Evolutionary conservation across 2,888 invertebrate species (phyloP).

Genomic region (Aleiodes alternator): DNA sequence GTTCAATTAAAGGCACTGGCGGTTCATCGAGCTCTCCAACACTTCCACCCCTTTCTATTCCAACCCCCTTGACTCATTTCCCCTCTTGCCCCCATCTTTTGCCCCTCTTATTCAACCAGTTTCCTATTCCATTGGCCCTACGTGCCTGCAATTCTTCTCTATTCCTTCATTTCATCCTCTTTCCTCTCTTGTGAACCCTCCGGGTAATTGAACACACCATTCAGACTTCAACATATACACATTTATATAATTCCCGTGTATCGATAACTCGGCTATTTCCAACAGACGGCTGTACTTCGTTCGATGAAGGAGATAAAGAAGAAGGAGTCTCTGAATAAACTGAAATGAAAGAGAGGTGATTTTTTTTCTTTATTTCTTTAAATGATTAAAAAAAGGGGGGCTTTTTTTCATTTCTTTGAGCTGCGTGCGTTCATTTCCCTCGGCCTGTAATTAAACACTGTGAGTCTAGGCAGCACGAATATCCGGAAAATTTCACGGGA

Average conservation of each 20-base stretch:
- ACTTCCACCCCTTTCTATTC: not conserved
- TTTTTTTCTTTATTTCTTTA: not conserved
- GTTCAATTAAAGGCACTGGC: slow-evolving; percentile 15
- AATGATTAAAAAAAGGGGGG: too few species aligned
- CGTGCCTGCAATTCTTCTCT: slow-evolving; percentile 26
- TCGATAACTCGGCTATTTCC: slow-evolving; percentile 6
- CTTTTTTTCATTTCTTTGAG: slow-evolving; percentile 10
- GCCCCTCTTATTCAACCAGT: slow-evolving; percentile 16
- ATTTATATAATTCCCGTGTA: not conserved
- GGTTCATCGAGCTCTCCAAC: slow-evolving; percentile 19
- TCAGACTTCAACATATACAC: slow-evolving; percentile 6
- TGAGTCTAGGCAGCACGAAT: slow-evolving; percentile 12
- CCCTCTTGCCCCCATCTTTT: not conserved
- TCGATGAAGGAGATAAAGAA: not conserved
- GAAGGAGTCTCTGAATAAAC: not conserved
- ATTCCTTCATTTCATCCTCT: slow-evolving; percentile 9
- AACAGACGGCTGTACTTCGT: not conserved
- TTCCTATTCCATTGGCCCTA: slow-evolving; percentile 11
- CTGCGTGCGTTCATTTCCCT: not conserved
- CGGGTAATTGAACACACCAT: slow-evolving; percentile 18
- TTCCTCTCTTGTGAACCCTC: not conserved
- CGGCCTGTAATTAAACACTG: slow-evolving; percentile 15
- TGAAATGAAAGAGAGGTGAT: not conserved
- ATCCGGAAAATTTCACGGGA: slow-evolving; percentile 15
- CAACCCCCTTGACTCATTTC: too few species aligned